These are phyloP conservation scores for Drosophila navojoa DNA, from an alignment of 1,140 invertebrate species.

Conservation along the genomic window DNA sequence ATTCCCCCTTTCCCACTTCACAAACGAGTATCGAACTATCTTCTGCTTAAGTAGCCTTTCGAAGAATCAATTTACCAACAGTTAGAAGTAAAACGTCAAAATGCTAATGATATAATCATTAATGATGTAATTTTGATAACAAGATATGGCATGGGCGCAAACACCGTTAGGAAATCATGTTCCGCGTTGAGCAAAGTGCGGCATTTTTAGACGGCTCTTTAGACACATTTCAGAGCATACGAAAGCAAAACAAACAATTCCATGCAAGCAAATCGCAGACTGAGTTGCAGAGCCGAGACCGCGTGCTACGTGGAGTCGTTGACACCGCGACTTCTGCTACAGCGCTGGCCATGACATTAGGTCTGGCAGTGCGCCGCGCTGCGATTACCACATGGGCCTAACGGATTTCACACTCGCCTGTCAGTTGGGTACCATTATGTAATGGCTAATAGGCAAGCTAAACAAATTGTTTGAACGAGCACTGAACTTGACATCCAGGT, in stretches of 20 bases:
- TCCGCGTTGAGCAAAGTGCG: slow-evolving; percentile 3
- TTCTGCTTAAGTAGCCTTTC: background rate
- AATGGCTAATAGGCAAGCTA: slow-evolving; percentile 41
- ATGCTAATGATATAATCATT: slow-evolving; percentile 55
- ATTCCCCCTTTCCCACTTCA: too few relatives aligned
- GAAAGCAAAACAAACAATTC: slow-evolving; percentile 23
- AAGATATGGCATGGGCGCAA: slow-evolving; percentile 32
- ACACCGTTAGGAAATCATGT: slow-evolving; percentile 52
- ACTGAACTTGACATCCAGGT: slow-evolving; percentile 58
- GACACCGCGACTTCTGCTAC: slow-evolving; percentile 3
- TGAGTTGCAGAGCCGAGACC: background rate
- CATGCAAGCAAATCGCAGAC: background rate
- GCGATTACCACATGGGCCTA: slow-evolving; percentile 48
- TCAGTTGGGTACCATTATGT: slow-evolving; percentile 60
- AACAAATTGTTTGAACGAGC: slow-evolving; percentile 41
- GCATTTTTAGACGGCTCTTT: slow-evolving; percentile 37
- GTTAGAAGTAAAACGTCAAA: slow-evolving; percentile 35
- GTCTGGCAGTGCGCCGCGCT: slow-evolving; percentile 15
- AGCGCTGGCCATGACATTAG: slow-evolving; percentile 27
- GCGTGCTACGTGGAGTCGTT: slow-evolving; percentile 3
- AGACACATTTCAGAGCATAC: slow-evolving; percentile 32
- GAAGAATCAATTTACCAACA: background rate
- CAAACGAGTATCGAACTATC: too few relatives aligned
- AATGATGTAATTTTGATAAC: slow-evolving; percentile 53
- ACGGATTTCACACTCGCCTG: slow-evolving; percentile 71